phyloP scores from a whole-genome alignment of 2,888 invertebrate species.

The Parascotia fuliginaria region DNA sequence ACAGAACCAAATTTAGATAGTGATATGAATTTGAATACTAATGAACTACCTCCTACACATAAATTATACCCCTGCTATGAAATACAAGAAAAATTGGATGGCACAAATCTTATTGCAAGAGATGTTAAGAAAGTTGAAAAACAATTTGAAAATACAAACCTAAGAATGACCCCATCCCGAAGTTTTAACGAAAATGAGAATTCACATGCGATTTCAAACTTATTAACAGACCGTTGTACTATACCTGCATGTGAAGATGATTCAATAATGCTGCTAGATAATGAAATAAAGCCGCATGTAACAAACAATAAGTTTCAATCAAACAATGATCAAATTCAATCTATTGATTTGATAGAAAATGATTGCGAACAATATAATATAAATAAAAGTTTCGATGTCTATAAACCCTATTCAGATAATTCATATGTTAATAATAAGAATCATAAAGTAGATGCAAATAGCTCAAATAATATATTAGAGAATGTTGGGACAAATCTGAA shows the following conservation, averaged over 20 bases:
- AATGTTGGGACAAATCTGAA: not conserved
- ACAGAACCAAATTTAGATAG: constrained; percentile 4
- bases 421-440: not conserved
- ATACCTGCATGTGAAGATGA: not conserved
- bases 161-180: not conserved
- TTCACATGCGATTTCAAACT: not conserved
- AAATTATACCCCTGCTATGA: constrained; percentile 16
- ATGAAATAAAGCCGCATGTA: not conserved
- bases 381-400: not conserved
- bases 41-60: not conserved
- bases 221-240: not conserved
- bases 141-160: not conserved
- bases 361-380: not conserved
- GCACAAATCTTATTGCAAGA: not conserved
- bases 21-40: not conserved
- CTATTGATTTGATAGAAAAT: not conserved
- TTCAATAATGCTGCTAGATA: not conserved
- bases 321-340: not conserved
- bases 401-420: not conserved
- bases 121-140: not conserved
- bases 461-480: not conserved
- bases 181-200: not conserved
- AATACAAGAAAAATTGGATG: constrained; percentile 35
- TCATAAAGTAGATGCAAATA: not conserved
- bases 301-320: not conserved